phyloP scores from a whole-genome alignment of 2,797 vertebrate species.

The Schizopygopsis pylzovi region DNA sequence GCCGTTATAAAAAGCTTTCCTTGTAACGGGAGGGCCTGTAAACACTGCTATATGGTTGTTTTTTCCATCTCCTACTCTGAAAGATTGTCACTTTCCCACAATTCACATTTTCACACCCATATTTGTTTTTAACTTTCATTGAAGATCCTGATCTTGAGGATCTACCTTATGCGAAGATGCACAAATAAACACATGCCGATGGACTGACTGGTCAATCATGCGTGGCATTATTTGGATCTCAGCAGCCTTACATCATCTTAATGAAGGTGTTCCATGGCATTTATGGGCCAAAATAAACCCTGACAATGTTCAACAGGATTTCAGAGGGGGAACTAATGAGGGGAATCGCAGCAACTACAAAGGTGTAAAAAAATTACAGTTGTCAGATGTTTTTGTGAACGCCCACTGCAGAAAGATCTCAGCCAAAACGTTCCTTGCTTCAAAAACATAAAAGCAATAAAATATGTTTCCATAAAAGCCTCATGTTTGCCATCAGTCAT shows the following conservation, averaged over 20 bases:
- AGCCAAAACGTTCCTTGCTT: constrained; percentile 33
- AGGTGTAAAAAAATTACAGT: constrained; percentile 52
- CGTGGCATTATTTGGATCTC: constrained; percentile 14
- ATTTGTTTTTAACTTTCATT: not conserved
- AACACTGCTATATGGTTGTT: constrained; percentile 53
- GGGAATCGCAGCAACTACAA: constrained; percentile 39
- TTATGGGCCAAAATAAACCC: constrained; percentile 42
- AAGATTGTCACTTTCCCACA: constrained; percentile 39
- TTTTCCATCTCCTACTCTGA: constrained; percentile 25
- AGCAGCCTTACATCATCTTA: constrained; percentile 8
- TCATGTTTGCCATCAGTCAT: constrained; percentile 48
- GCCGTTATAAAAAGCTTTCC: not conserved
- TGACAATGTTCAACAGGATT: constrained; percentile 22
- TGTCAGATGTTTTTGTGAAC: constrained; percentile 41
- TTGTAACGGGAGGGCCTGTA: constrained; percentile 38
- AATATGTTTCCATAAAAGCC: constrained; percentile 43
- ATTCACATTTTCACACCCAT: not conserved
- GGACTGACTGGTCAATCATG: constrained; percentile 12
- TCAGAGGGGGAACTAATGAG: constrained; percentile 41
- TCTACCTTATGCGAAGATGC: not conserved
- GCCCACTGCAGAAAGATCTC: constrained; percentile 30
- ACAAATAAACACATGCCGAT: not conserved
- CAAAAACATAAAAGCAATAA: constrained; percentile 44
- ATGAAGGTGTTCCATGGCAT: constrained; percentile 30
- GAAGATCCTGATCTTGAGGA: constrained; percentile 1